These are phyloP conservation scores for Rhabdomys pumilio DNA, from an alignment of 2,797 vertebrate genomes.

Conservation along the genomic window DNA sequence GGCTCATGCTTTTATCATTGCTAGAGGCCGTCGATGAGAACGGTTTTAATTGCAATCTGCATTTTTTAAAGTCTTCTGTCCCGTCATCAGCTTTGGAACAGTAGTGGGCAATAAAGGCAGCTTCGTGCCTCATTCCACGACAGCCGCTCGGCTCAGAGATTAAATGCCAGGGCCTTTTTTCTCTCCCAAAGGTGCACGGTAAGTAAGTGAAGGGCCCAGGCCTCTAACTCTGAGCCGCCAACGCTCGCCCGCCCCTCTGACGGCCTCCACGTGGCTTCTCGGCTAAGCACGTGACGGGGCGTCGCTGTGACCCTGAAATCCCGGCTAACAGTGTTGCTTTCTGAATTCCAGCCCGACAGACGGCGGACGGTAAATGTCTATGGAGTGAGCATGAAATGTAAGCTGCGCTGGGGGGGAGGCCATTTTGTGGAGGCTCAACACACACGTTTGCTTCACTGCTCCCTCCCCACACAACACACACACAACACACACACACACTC, in stretches of 20 bases:
- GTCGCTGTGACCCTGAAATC: conserved; percentile 71
- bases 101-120: conserved; percentile 68
- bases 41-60: not conserved
- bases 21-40: not conserved
- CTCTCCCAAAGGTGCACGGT: conserved; percentile 42
- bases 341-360: conserved; percentile 28
- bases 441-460: conserved; percentile 39
- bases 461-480: not conserved
- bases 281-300: no score
- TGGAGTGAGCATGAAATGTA: not conserved
- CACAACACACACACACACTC: not conserved
- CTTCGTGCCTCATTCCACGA: not conserved
- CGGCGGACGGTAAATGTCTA: conserved; percentile 17
- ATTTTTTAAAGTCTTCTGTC: conserved; percentile 50
- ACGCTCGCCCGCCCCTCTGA: no score
- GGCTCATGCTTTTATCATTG: not conserved
- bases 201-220: conserved; percentile 47
- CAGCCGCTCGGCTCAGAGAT: not conserved
- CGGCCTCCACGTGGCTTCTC: no score
- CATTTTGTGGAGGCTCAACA: not conserved
- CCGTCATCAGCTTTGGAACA: conserved; percentile 48
- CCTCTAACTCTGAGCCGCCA: conserved; percentile 30
- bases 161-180: conserved; percentile 35
- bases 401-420: not conserved
- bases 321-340: conserved; percentile 29